Percentiles rank a stretch among this genome's conserved stretches.
These are phyloP conservation scores for Torymus aiolomorphi DNA, from an alignment of 2,888 invertebrate genomes.

Conservation along the genomic window DNA sequence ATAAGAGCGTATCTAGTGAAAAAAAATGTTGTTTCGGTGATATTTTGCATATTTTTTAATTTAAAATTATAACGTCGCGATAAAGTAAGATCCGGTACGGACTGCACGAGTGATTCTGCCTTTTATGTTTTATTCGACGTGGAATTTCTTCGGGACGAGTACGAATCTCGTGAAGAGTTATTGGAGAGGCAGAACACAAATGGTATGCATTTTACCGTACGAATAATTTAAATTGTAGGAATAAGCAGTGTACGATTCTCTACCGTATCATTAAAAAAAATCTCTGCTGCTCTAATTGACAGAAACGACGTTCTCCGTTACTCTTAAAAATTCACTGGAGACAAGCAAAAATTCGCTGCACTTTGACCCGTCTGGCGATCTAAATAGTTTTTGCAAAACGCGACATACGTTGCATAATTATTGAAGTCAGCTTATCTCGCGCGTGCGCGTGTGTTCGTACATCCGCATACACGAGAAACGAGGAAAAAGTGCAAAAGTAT, in stretches of 20 bases:
- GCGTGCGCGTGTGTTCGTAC: not conserved
- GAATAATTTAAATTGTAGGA: too few species aligned
- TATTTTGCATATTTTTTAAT: not conserved
- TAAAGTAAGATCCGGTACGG: not conserved
- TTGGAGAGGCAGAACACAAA: too few species aligned
- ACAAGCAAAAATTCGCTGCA: constrained; percentile 43
- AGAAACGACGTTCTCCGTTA: too few species aligned
- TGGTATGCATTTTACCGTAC: too few species aligned
- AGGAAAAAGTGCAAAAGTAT: not conserved
- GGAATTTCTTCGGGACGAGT: too few species aligned
- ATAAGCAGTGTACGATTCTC: too few species aligned
- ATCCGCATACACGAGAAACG: not conserved
- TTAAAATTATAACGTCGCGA: not conserved
- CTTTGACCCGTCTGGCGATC: constrained; percentile 43
- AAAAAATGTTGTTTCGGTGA: too few species aligned
- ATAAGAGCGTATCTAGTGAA: too few species aligned
- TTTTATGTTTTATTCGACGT: not conserved
- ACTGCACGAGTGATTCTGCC: not conserved
- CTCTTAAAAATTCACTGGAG: constrained; percentile 23
- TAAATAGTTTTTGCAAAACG: constrained; percentile 45
- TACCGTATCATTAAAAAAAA: too few species aligned
- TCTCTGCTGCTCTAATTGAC: too few species aligned
- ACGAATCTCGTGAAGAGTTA: too few species aligned
- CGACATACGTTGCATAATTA: constrained; percentile 44
- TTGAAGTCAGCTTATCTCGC: constrained; percentile 38